phyloP scores from a whole-genome alignment of 2,797 vertebrate genomes.

The Dendrocincla fuliginosa region DNA sequence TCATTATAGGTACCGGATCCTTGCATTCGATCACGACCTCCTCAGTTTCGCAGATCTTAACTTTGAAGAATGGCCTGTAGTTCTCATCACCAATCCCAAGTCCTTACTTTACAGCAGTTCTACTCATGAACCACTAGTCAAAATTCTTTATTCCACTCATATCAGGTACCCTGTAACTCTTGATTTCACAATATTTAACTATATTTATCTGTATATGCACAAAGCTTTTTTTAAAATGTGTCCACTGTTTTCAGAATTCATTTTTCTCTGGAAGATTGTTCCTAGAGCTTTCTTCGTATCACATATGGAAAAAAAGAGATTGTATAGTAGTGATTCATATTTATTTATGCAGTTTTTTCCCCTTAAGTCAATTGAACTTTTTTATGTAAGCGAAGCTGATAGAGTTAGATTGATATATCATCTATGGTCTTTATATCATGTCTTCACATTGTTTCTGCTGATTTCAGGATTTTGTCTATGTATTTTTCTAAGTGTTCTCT shows the following conservation, averaged over 20 bases:
- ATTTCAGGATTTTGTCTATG: background rate
- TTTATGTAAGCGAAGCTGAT: background rate
- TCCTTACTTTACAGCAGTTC: slow-evolving; percentile 89
- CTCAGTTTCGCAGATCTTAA: slow-evolving; percentile 91
- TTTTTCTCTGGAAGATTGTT: background rate
- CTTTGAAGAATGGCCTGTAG: slow-evolving; percentile 91
- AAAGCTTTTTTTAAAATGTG: fast-evolving
- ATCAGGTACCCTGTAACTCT: slow-evolving; percentile 84
- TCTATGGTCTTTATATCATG: background rate
- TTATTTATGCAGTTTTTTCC: background rate
- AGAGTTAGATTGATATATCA: background rate
- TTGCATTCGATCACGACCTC: slow-evolving; percentile 94
- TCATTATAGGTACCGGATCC: slow-evolving; percentile 86
- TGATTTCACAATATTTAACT: background rate
- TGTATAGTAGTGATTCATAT: background rate
- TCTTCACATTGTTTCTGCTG: background rate
- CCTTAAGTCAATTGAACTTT: background rate
- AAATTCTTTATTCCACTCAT: slow-evolving; percentile 88
- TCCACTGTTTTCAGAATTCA: background rate
- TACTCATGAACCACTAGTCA: slow-evolving; percentile 85
- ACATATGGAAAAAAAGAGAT: background rate
- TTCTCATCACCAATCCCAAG: slow-evolving; percentile 97
- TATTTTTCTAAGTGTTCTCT: background rate
- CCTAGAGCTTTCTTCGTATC: background rate
- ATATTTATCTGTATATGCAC: background rate